Percentiles rank a stretch among this genome's conserved stretches.
phyloP scores from a whole-genome alignment of 2,888 invertebrate species.

The Agonum fuliginosum region DNA sequence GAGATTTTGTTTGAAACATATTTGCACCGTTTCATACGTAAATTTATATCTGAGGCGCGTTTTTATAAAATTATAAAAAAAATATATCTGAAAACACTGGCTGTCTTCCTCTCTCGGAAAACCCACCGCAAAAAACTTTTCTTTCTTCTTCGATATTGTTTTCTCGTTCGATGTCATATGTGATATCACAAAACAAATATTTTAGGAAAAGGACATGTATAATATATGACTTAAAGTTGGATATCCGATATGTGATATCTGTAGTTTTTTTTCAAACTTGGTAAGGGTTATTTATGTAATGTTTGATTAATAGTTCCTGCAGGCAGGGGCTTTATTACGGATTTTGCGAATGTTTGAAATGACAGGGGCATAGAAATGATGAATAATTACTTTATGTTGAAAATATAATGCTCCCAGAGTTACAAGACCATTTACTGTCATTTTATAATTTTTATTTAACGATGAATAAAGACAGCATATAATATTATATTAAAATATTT shows the following conservation, averaged over 20 bases:
- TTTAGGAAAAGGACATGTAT: background rate
- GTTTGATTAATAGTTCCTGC: constrained; percentile 1
- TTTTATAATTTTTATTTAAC: too few species aligned
- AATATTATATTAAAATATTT: too few species aligned
- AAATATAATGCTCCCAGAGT: background rate
- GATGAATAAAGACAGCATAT: background rate
- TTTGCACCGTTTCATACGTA: background rate
- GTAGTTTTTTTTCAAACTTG: background rate
- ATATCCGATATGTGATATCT: background rate
- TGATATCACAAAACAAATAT: background rate
- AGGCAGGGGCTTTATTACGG: background rate
- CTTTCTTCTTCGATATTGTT: background rate
- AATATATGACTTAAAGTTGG: constrained; percentile 9
- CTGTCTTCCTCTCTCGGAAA: background rate
- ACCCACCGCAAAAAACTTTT: background rate
- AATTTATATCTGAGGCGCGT: background rate
- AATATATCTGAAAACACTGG: background rate
- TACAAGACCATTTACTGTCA: too few species aligned
- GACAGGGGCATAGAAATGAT: background rate
- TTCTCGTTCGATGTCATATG: background rate
- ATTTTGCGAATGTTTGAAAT: background rate
- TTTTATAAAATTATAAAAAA: background rate
- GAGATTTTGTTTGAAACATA: background rate
- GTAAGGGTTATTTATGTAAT: background rate
- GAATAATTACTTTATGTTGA: background rate